Conservation (phyloP, 1,140 invertebrate genomes). For the Leptinotarsa texana region DNA sequence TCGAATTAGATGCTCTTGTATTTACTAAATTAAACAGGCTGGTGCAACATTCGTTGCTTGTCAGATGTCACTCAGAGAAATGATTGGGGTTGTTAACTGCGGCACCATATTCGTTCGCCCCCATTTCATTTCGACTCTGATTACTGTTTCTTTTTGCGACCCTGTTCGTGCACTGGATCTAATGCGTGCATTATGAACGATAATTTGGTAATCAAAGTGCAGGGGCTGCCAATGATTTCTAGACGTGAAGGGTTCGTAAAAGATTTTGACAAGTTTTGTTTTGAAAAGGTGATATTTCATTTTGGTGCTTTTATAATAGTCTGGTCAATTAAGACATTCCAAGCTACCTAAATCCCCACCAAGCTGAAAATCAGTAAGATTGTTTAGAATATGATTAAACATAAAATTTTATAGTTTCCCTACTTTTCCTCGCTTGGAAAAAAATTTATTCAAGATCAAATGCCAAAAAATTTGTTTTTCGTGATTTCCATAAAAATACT, state of each 20-base stretch:
- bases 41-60: constrained; percentile 4
- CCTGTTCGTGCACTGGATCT: not conserved
- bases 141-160: constrained; percentile 3
- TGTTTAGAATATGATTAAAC: too few relatives aligned
- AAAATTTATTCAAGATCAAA: too few relatives aligned
- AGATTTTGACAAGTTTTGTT: not conserved
- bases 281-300: too few relatives aligned
- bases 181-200: constrained; percentile 5
- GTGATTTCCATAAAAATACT: too few relatives aligned
- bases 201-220: constrained; percentile 5
- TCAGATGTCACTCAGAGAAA: constrained; percentile 1
- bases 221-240: not conserved
- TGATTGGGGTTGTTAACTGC: not conserved
- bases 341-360: too few relatives aligned
- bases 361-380: too few relatives aligned
- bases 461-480: too few relatives aligned
- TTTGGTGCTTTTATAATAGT: too few relatives aligned
- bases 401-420: too few relatives aligned
- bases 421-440: too few relatives aligned
- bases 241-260: not conserved
- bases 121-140: constrained; percentile 8
- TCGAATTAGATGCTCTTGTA: not conserved
- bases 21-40: constrained; percentile 8
- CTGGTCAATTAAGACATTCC: too few relatives aligned
- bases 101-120: constrained; percentile 4